Percentiles rank a stretch among this genome's conserved stretches.
phyloP scores from a whole-genome alignment of 1,140 invertebrate species.

The Drosophila tani region DNA sequence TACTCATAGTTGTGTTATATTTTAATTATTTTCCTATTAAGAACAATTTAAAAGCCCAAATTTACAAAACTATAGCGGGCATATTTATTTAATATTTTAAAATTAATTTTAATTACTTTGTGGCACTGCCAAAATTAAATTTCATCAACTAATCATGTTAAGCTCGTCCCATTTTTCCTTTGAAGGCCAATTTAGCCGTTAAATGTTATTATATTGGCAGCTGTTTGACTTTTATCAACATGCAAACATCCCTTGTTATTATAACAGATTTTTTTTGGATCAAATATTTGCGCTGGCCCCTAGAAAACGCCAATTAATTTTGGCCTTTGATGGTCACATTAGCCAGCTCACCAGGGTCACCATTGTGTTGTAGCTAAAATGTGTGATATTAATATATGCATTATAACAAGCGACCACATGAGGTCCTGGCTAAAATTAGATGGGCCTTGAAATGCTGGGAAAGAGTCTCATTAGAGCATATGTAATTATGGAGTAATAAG shows the following conservation, averaged over 20 bases:
- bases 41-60: too few relatives aligned
- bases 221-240: slow-evolving; percentile 44
- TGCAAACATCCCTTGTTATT: slow-evolving; percentile 34
- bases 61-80: neutral
- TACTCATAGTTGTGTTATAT: too few relatives aligned
- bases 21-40: neutral
- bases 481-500: slow-evolving; percentile 50
- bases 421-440: slow-evolving; percentile 69
- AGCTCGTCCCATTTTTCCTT: neutral
- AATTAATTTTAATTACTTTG: neutral
- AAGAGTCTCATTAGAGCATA: slow-evolving; percentile 51
- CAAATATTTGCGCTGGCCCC: slow-evolving; percentile 46
- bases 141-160: neutral
- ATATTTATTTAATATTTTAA: neutral
- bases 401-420: slow-evolving; percentile 39
- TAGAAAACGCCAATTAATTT: slow-evolving; percentile 70
- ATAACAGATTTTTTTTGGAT: slow-evolving; percentile 17
- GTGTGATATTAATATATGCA: slow-evolving; percentile 45
- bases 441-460: slow-evolving; percentile 19
- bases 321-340: slow-evolving; percentile 69
- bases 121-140: neutral
- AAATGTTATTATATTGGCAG: slow-evolving; percentile 30
- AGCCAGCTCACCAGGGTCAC: slow-evolving; percentile 46
- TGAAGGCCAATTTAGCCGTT: slow-evolving; percentile 19
- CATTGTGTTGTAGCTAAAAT: slow-evolving; percentile 47